Evolutionary conservation across 2,797 vertebrate genomes (phyloP), one percentile per base, ranked within the genome.

Genomic region (Sternarchorhynchus goeldii): DNA sequence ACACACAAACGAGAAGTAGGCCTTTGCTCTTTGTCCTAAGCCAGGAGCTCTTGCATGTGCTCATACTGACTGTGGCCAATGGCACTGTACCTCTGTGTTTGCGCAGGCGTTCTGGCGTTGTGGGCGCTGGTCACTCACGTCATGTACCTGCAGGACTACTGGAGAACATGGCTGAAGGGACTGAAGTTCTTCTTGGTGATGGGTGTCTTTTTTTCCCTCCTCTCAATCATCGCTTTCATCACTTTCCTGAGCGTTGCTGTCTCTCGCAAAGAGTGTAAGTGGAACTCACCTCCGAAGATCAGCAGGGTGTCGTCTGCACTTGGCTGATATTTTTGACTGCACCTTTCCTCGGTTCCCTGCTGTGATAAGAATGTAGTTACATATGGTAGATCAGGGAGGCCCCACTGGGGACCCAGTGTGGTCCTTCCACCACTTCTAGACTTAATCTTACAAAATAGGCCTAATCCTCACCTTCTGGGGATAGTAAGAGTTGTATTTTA

Each of bases 71-170:
- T 60, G 0, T 34, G 3, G 20, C 21, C 39, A 12, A 60, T 45
- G 56, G 53, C 34, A 45, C 8, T 65, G 63, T 64, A 50, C 59
- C 14, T 76, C 7, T 82, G 39, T 71, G 8, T 77, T 59, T 82
- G 31, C 57, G 64, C 86, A 99, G 97, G 97, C 84, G 96, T 98
- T 82, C 89, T 99, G 92, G 97, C 97, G 0, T 90, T 98, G 6
- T 99, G 97, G 97, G 87, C 93, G 60, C 92, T 99, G 75, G 93
- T 96, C 91, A 95, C 94, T 1, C 96, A 98, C 80, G 74, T 96
- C 88, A 99, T 99, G 97, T 98, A 99, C 88, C 89, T 97, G 83
- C 95, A 98, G 90, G 96, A 98, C 90, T 95, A 93, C 91, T 99
- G 97, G 97, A 93, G 95, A 88, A 98, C 96, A 50, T 98, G 97